Evolutionary conservation across 2,888 invertebrate species (phyloP), one percentile per base, ranked within the genome.

Genomic region (Dryomyza anilis): DNA sequence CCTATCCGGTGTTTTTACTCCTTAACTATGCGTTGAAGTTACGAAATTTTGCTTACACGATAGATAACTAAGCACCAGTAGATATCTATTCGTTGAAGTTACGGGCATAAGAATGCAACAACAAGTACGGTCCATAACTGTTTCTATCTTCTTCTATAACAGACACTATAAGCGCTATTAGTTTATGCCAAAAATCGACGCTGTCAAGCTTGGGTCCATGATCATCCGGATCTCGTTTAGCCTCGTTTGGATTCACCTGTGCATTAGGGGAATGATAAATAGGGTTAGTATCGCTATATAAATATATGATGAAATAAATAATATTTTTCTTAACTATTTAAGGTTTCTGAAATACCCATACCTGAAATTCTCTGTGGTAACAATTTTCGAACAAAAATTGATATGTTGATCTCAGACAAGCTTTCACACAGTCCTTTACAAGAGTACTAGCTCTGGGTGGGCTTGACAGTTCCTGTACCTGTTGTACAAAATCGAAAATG

Each of bases 341-440:
- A n/a, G n/a, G n/a, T n/a, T n/a, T n/a, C n/a, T n/a, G n/a, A n/a
- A 39, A 23, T 12, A 25, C 6, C n/a, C 8, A 69, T 81, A 90
- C 91, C 88, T 93, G 93, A 85, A 93, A 96, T 83, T 95, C 96
- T 82, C 96, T 88, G 81, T 93, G 94, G 85, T 96, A 96, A 79
- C 98, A 98, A 85, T 99, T 98, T 84, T 98, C 98, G 84, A 98
- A 99, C 70, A 99, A 89, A 86, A 98, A 97, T 86, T 99, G 98
- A 87, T 99, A 99, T 73, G 99, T 99, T 70, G 98, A 96, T 83
- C 96, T 90, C 81, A 99, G 91, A 85, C 99, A 99, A 64, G 98
- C 98, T 82, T 96, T 98, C 63, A 98, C 99, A 85, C 99, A 99
- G 86, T 99, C 99, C 86, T 98, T 98, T 60, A 99, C 98, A 45